Conservation (phyloP, 2,888 invertebrate genomes). For the Pyrrhosoma nymphula region DNA sequence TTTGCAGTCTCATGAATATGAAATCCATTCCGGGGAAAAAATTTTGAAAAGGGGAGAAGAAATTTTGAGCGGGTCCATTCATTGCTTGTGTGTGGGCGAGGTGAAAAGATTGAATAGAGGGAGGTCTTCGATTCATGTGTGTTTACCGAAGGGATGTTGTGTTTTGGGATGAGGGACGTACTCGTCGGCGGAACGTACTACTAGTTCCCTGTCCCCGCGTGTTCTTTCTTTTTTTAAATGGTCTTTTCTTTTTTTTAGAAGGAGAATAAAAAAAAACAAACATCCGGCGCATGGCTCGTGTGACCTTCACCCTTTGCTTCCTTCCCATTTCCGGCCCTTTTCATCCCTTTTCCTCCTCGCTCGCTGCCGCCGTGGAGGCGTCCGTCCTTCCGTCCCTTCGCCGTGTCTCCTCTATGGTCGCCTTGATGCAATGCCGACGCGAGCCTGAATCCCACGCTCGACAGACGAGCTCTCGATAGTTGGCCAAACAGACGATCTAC, state of each 20-base stretch:
- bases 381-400: neutral
- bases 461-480: neutral
- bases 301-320: slow-evolving; percentile 31
- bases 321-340: slow-evolving; percentile 19
- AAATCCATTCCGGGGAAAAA: neutral
- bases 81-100: neutral
- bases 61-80: neutral
- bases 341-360: neutral
- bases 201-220: neutral
- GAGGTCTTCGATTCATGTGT: neutral
- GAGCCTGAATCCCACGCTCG: neutral
- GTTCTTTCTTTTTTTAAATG: neutral
- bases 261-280: neutral
- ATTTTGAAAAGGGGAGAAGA: neutral
- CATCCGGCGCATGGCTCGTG: neutral
- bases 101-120: neutral
- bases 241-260: neutral
- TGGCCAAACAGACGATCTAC: no score
- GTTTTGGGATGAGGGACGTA: neutral
- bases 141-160: neutral
- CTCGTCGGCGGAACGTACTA: neutral
- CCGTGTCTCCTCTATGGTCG: neutral
- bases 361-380: neutral
- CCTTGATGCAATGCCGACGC: neutral
- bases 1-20: neutral